Evolutionary conservation across 2,113 vertebrate genomes (phyloP), one percentile per base, ranked within the genome.

Genomic region (Eptatretus burgeri): DNA sequence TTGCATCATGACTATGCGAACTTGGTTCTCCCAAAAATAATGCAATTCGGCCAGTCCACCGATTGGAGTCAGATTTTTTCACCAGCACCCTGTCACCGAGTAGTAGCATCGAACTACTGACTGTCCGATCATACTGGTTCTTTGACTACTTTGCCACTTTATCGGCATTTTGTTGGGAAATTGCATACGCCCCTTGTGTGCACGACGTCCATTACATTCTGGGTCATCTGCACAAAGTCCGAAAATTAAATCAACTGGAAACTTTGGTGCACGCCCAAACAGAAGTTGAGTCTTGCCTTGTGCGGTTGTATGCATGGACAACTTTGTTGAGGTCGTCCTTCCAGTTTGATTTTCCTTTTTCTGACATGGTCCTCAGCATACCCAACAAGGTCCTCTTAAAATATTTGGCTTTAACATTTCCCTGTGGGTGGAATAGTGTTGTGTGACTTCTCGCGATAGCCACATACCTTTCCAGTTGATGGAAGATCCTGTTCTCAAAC

Each of bases 401-500:
- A 52, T 62, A 51, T 62, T 69, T 64, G 13, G 19, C 62, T n/a
- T n/a, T n/a, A 14, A 41, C 63, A 50, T 66, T 68, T 5, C 63
- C 50, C 62, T 63, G 67, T 10, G 67, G 66, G 17, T 67, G 63
- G 14, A 68, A 65, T 2, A 52, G 66, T 1, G 65, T 63, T 1
- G 64, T 71, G n/a, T 16, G 20, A 1, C 13, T 66, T 17, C 67
- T 41, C 1, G 5, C 64, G 50, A 60, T 62, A 41, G 20, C 63
- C 65, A 13, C 9, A 11, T 66, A 56, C 50, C 64, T 50, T 19
- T 17, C 12, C 20, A n/a, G 13, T 10, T 13, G 67, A 69, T 20
- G 66, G 64, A 56, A 70, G 63, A 51, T 65, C 11, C 60, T 7
- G 12, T 68, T 68, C 20, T 68, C 64, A 52, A 68, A 68, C 14